A percentile compares a stretch with the other conserved stretches of the same genome.
phyloP scores from a whole-genome alignment of 2,797 vertebrate species.

The Pseudomugil tenellus region DNA sequence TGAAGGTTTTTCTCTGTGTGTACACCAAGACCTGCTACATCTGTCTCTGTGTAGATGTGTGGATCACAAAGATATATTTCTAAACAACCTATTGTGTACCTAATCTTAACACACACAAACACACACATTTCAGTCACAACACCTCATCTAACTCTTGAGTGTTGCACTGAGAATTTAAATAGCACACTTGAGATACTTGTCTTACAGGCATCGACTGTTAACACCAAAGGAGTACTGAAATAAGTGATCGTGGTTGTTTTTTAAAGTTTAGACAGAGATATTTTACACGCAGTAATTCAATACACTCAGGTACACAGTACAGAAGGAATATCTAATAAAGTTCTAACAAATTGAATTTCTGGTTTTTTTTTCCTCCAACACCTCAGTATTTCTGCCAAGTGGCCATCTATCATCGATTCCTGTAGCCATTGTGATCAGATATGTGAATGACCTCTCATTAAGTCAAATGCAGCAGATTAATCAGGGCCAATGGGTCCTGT shows the following conservation, averaged over 20 bases:
- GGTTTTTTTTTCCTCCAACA: slow-evolving; percentile 38
- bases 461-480: slow-evolving; percentile 80
- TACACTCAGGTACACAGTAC: slow-evolving; percentile 42
- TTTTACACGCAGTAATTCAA: slow-evolving; percentile 57
- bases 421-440: slow-evolving; percentile 78
- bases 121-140: slow-evolving; percentile 53
- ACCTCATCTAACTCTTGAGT: slow-evolving; percentile 49
- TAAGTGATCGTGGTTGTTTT: slow-evolving; percentile 45
- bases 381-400: slow-evolving; percentile 73
- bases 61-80: slow-evolving; percentile 62
- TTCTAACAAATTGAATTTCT: slow-evolving; percentile 55
- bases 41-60: slow-evolving; percentile 63
- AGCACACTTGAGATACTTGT: slow-evolving; percentile 35
- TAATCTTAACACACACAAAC: slow-evolving; percentile 60
- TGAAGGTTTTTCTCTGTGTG: slow-evolving; percentile 71
- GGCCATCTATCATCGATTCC: slow-evolving; percentile 81
- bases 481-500: slow-evolving; percentile 76
- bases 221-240: slow-evolving; percentile 38
- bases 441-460: slow-evolving; percentile 83
- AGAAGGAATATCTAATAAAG: slow-evolving; percentile 65
- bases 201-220: slow-evolving; percentile 36
- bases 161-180: slow-evolving; percentile 65
- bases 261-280: slow-evolving; percentile 51
- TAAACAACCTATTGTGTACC: slow-evolving; percentile 75
- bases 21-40: slow-evolving; percentile 36